Evolutionary conservation across 2,888 invertebrate species (phyloP).

Genomic region (Physocephala rufipes): DNA sequence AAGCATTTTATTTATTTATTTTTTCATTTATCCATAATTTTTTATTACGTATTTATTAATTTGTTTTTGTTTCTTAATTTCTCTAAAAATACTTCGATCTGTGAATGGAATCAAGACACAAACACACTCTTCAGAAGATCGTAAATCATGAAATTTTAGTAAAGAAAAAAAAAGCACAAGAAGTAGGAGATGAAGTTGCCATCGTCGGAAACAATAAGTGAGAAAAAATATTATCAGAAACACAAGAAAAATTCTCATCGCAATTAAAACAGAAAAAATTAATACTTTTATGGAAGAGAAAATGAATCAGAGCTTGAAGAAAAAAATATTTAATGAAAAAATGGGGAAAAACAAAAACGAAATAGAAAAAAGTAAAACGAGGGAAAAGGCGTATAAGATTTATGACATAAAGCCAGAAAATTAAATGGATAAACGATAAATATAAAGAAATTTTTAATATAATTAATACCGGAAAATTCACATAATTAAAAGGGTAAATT

Average conservation of each 20-base stretch:
- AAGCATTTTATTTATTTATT: too few relatives aligned
- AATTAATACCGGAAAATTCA: neutral
- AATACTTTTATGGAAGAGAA: constrained; percentile 4
- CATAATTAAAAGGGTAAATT: neutral
- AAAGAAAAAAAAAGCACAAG: neutral
- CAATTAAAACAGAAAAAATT: neutral
- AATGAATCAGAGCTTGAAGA: constrained; percentile 19
- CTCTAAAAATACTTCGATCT: too few relatives aligned
- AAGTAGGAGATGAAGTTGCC: neutral
- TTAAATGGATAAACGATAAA: neutral
- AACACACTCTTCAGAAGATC: neutral
- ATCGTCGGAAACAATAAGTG: neutral
- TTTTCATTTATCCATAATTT: too few relatives aligned
- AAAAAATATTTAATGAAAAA: neutral
- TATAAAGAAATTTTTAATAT: neutral
- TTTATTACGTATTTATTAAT: too few relatives aligned
- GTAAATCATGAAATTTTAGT: neutral
- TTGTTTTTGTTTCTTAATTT: too few relatives aligned
- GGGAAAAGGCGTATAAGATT: too few relatives aligned
- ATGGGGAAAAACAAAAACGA: too few relatives aligned
- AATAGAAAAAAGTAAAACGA: neutral
- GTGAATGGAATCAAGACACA: too few relatives aligned
- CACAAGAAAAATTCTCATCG: neutral
- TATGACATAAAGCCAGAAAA: neutral
- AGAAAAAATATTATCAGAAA: neutral